Conservation (phyloP, 2,113 vertebrate species). For the Clarias gariepinus region DNA sequence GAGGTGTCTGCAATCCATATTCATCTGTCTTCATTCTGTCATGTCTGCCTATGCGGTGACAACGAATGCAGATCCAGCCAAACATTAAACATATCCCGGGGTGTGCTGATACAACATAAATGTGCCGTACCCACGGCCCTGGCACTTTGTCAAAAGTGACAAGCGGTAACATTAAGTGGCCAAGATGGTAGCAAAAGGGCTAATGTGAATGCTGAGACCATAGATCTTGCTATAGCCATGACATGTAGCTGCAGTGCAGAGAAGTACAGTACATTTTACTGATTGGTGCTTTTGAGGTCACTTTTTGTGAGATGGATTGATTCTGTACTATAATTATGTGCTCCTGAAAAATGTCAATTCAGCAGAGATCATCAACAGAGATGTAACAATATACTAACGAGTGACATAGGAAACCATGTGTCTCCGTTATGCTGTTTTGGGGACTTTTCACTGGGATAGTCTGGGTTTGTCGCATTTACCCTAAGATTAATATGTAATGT, state of each 20-base stretch:
- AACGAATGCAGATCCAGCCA: conserved; percentile 48
- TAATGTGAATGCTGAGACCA: conserved; percentile 26
- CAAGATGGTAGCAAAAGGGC: conserved; percentile 37
- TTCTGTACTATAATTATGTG: neutral
- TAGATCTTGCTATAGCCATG: conserved; percentile 15
- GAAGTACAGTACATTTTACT: conserved; percentile 20
- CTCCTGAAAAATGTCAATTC: neutral
- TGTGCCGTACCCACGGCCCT: conserved; percentile 27
- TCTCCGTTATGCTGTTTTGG: neutral
- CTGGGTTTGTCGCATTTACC: neutral
- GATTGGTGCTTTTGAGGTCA: conserved; percentile 3
- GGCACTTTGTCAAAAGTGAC: conserved; percentile 48
- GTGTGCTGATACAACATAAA: conserved; percentile 56
- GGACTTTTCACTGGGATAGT: neutral
- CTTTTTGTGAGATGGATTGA: neutral
- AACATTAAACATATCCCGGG: conserved; percentile 44
- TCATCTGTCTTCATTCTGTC: conserved; percentile 52
- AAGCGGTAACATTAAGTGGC: conserved; percentile 31
- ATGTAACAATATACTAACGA: neutral
- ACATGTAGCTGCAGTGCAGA: neutral
- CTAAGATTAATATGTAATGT: neutral
- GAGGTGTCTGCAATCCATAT: conserved; percentile 45
- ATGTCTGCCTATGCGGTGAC: conserved; percentile 30
- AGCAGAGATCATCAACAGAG: neutral
- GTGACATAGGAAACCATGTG: neutral